These are phyloP conservation scores for Drosophila helvetica DNA, from an alignment of 2,888 invertebrate species.

Conservation along the genomic window DNA sequence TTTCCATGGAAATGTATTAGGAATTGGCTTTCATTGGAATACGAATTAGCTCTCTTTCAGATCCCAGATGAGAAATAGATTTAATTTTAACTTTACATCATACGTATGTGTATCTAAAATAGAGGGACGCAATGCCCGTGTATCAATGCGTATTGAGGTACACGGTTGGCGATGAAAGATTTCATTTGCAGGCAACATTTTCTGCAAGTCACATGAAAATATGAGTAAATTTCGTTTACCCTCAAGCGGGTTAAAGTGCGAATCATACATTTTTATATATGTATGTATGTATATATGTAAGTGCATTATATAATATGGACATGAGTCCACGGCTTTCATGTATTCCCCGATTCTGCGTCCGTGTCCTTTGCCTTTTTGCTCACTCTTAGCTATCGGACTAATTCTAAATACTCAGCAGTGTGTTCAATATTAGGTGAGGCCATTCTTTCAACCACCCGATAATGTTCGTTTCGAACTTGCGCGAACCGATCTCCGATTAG, in stretches of 20 bases:
- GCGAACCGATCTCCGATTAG: neutral
- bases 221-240: neutral
- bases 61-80: neutral
- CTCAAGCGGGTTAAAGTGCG: neutral
- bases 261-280: neutral
- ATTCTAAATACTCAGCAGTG: constrained; percentile 15
- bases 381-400: constrained; percentile 3
- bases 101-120: too few species aligned
- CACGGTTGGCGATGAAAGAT: neutral
- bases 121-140: too few species aligned
- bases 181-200: neutral
- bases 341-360: constrained; percentile 12
- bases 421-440: neutral
- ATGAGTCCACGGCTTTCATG: neutral
- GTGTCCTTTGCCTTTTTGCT: constrained; percentile 4
- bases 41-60: neutral
- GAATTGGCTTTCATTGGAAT: neutral
- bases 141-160: too few species aligned
- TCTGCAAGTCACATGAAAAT: neutral
- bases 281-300: neutral
- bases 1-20: neutral
- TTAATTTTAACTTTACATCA: neutral
- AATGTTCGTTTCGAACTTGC: too few species aligned
- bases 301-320: neutral
- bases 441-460: too few species aligned